Percentiles rank a stretch among this genome's conserved stretches.
Evolutionary conservation across 2,888 invertebrate species (phyloP).

Genomic region (Aphodius granarius): DNA sequence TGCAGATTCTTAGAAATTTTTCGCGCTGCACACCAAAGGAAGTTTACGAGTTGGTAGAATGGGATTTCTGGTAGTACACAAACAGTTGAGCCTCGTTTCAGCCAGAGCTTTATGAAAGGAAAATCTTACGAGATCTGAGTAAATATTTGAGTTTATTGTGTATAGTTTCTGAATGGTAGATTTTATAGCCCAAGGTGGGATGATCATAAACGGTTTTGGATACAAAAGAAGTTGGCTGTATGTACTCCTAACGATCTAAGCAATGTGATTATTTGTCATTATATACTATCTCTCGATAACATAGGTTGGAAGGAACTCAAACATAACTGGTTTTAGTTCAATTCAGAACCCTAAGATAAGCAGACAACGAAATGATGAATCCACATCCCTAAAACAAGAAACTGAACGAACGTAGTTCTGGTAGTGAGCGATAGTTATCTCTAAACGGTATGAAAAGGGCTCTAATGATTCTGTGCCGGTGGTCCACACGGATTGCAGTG

Average conservation of each 20-base stretch:
- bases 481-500: slow-evolving; percentile 13
- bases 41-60: not conserved
- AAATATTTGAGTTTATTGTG: not conserved
- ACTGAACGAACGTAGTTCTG: no score
- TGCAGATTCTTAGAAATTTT: not conserved
- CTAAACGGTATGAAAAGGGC: not conserved
- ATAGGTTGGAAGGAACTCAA: no score
- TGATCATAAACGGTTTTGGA: no score
- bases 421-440: not conserved
- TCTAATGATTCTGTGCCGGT: slow-evolving; percentile 3
- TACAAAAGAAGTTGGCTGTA: not conserved
- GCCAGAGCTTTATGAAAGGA: not conserved
- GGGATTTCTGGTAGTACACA: not conserved
- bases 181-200: not conserved
- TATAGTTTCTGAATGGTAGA: not conserved
- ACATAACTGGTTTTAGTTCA: no score
- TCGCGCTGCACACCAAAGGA: not conserved
- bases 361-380: no score
- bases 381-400: no score
- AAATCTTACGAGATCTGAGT: not conserved
- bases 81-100: not conserved
- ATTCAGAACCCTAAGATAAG: no score
- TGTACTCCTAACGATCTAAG: not conserved
- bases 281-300: no score
- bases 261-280: not conserved